Conservation (phyloP, 1,140 invertebrate species). For the Pararge aegeria region DNA sequence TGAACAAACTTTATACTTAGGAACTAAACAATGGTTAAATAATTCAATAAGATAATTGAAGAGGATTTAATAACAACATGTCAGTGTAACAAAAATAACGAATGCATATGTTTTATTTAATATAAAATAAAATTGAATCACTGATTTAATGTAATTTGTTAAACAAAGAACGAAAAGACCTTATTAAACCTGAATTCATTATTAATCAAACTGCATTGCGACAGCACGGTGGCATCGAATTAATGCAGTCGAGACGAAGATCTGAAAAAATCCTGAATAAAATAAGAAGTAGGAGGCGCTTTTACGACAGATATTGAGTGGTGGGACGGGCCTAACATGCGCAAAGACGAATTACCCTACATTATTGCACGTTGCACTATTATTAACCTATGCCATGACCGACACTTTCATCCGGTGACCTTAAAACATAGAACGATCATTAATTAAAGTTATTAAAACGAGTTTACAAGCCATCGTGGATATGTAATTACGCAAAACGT, state of each 20-base stretch:
- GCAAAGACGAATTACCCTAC: slow-evolving; percentile 66
- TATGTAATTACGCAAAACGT: slow-evolving; percentile 76
- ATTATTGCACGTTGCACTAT: slow-evolving; percentile 48
- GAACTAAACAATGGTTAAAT: too few species aligned
- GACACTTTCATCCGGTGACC: slow-evolving; percentile 61
- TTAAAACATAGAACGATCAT: slow-evolving; percentile 57
- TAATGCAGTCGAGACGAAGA: slow-evolving; percentile 67
- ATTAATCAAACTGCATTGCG: slow-evolving; percentile 75
- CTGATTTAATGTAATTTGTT: not conserved
- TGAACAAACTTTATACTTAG: too few species aligned
- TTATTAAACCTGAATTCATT: slow-evolving; percentile 49
- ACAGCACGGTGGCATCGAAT: slow-evolving; percentile 49
- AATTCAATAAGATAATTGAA: too few species aligned
- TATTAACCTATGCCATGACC: slow-evolving; percentile 53
- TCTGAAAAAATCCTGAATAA: slow-evolving; percentile 68
- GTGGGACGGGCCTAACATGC: slow-evolving; percentile 76
- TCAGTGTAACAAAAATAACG: too few species aligned
- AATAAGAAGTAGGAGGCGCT: slow-evolving; percentile 77
- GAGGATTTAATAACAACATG: too few species aligned
- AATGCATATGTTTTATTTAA: too few species aligned
- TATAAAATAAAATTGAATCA: too few species aligned
- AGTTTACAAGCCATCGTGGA: slow-evolving; percentile 64
- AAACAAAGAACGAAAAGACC: slow-evolving; percentile 14
- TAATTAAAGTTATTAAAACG: slow-evolving; percentile 75
- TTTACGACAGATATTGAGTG: slow-evolving; percentile 76